Conservation (phyloP, 35 echinoderm and acorn worm species). For the Lytechinus pictus region DNA sequence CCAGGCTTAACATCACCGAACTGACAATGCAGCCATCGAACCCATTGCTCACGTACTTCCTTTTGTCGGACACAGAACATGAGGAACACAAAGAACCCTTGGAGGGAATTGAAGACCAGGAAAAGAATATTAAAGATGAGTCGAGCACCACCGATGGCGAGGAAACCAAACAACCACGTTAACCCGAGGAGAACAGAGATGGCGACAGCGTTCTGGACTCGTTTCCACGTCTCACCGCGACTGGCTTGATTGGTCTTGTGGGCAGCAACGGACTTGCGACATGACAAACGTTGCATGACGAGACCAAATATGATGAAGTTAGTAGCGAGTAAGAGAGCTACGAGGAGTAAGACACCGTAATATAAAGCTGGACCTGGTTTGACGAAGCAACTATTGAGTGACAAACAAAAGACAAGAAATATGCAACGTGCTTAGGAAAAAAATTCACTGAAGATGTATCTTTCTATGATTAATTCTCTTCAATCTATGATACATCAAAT, state of each 20-base stretch:
- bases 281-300: constrained; percentile 11
- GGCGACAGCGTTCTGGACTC: constrained; percentile 53
- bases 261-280: constrained; percentile 6
- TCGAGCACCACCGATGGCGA: constrained; percentile 45
- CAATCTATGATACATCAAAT: no score
- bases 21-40: constrained; percentile 8
- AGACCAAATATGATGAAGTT: constrained; percentile 38
- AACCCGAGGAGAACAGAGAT: constrained; percentile 50
- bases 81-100: constrained; percentile 81
- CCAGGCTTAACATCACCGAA: constrained; percentile 14
- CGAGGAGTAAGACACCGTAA: constrained; percentile 23
- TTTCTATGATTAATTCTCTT: neutral
- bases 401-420: neutral
- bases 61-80: constrained; percentile 65
- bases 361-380: constrained; percentile 32
- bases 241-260: neutral
- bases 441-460: neutral
- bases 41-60: constrained; percentile 37
- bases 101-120: constrained; percentile 62
- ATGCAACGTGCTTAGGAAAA: neutral
- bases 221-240: neutral
- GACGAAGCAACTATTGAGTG: constrained; percentile 15
- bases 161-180: constrained; percentile 58
- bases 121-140: constrained; percentile 49
- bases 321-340: neutral